Conservation (phyloP, 2,888 invertebrate species). For the Spilarctia lutea region DNA sequence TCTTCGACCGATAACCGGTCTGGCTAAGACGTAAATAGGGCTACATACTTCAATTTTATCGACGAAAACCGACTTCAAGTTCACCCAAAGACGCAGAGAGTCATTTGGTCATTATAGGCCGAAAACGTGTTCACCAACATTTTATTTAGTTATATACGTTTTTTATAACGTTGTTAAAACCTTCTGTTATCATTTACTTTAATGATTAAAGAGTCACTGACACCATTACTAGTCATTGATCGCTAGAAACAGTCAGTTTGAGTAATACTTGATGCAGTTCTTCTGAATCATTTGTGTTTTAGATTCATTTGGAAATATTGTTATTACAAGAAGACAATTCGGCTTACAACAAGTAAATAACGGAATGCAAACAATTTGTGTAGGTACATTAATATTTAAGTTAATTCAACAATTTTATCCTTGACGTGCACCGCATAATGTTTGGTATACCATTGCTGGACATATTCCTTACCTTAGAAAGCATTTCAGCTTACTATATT, state of each 20-base stretch:
- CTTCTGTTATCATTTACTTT: neutral
- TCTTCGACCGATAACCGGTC: constrained; percentile 22
- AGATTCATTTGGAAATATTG: neutral
- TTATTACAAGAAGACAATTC: neutral
- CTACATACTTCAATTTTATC: neutral
- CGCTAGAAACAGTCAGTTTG: neutral
- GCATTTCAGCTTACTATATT: too few species aligned
- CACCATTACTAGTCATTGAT: neutral
- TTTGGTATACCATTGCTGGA: too few species aligned
- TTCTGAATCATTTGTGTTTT: neutral
- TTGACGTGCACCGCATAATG: too few species aligned
- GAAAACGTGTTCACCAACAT: constrained; percentile 3
- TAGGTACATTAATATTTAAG: too few species aligned
- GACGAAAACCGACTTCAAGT: constrained; percentile 16
- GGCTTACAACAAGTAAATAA: neutral
- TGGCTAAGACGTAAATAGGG: constrained; percentile 1
- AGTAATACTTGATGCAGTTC: neutral
- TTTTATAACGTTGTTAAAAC: neutral
- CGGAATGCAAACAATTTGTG: neutral
- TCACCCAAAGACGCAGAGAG: constrained; percentile 4
- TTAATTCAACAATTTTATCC: too few species aligned
- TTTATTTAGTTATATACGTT: neutral
- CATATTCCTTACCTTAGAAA: too few species aligned
- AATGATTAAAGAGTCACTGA: neutral
- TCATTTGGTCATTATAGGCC: neutral